Evolutionary conservation across 2,113 vertebrate species (phyloP).

Genomic region (Tyto alba): DNA sequence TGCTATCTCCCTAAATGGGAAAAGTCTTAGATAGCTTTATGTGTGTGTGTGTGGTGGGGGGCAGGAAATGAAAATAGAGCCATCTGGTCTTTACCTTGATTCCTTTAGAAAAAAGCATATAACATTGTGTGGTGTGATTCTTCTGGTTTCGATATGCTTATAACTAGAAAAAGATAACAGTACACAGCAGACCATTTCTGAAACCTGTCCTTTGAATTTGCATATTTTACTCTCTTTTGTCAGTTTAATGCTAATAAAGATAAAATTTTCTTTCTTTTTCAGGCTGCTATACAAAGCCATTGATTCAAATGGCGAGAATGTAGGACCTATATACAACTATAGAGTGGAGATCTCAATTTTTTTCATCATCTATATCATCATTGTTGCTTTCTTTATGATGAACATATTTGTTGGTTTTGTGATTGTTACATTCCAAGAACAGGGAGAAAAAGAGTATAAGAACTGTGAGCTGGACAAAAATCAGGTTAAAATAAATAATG

Average conservation of each 20-base stretch:
- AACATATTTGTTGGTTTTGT: conserved; percentile 99
- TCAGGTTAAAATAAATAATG: conserved; percentile 82
- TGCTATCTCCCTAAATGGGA: neutral
- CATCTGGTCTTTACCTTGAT: neutral
- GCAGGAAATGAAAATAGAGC: neutral
- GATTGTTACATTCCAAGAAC: conserved; percentile 98
- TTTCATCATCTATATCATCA: conserved; percentile 99
- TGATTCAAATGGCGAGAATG: conserved; percentile 93
- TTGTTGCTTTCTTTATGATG: conserved; percentile 99
- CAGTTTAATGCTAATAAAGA: neutral
- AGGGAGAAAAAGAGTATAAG: conserved; percentile 99
- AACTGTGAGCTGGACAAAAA: conserved; percentile 99
- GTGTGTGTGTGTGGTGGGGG: too few relatives aligned
- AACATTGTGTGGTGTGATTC: neutral
- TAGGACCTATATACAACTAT: conserved; percentile 96
- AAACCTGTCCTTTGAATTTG: neutral
- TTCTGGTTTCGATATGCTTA: neutral
- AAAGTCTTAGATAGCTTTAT: neutral
- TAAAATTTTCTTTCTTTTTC: conserved; percentile 1
- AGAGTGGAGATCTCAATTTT: conserved; percentile 98
- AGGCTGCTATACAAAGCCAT: conserved; percentile 97
- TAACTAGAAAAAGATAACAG: neutral
- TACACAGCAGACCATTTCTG: neutral
- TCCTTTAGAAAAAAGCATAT: neutral
- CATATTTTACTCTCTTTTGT: neutral